phyloP scores from a whole-genome alignment of 2,888 invertebrate species.

The Eupithecia exiguata region DNA sequence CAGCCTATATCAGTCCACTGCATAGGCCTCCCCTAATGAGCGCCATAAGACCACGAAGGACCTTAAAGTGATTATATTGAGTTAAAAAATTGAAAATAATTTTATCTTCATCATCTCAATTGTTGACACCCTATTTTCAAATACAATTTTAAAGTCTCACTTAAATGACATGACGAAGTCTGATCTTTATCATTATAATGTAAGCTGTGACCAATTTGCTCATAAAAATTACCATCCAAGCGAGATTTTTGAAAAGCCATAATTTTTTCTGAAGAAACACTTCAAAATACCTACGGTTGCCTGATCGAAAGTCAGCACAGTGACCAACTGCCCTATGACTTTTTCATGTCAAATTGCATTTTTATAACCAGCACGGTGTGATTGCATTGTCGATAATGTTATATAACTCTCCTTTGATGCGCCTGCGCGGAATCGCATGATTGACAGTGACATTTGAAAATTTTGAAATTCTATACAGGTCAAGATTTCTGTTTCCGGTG shows the following conservation, averaged over 20 bases:
- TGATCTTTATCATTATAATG: background rate
- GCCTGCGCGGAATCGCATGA: constrained; percentile 38
- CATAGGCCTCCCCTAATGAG: too few relatives aligned
- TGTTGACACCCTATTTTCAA: too few relatives aligned
- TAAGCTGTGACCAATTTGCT: background rate
- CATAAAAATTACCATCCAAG: background rate
- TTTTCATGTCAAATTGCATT: constrained; percentile 32
- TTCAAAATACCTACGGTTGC: background rate
- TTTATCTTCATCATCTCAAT: too few relatives aligned
- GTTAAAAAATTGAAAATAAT: too few relatives aligned
- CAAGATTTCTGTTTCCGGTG: constrained; percentile 40
- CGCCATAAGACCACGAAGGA: too few relatives aligned
- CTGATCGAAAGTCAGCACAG: constrained; percentile 9
- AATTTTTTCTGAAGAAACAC: background rate
- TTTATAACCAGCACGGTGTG: constrained; percentile 28
- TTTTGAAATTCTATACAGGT: constrained; percentile 42
- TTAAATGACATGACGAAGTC: too few relatives aligned
- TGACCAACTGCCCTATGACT: constrained; percentile 33
- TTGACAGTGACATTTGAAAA: constrained; percentile 55
- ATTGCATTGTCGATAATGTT: constrained; percentile 34
- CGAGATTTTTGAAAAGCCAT: background rate
- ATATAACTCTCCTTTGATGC: constrained; percentile 25
- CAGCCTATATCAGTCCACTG: too few relatives aligned
- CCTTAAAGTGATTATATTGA: too few relatives aligned
- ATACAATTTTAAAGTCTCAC: too few relatives aligned